These are phyloP conservation scores for Heptranchias perlo DNA, from an alignment of 2,113 vertebrate genomes.

Conservation along the genomic window DNA sequence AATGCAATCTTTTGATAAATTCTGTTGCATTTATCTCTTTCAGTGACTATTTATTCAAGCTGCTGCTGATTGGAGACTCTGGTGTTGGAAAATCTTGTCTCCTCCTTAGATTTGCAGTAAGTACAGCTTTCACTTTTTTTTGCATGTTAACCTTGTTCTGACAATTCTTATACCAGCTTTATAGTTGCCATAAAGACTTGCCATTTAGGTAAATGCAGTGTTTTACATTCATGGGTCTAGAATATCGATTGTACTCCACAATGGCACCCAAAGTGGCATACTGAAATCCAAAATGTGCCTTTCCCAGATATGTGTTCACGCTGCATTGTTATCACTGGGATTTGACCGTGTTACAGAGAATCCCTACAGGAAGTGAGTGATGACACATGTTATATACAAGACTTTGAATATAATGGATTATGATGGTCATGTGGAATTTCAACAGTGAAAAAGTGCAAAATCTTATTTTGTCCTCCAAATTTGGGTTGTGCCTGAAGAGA, in stretches of 20 bases:
- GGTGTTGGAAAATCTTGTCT: constrained; percentile 97
- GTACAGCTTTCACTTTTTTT: constrained; percentile 47
- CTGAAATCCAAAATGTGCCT: neutral
- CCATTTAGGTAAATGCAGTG: neutral
- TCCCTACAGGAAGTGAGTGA: neutral
- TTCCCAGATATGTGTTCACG: neutral
- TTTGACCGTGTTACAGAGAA: neutral
- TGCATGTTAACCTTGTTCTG: neutral
- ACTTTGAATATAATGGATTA: neutral
- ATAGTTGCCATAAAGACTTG: neutral
- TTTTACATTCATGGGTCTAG: neutral
- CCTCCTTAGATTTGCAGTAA: constrained; percentile 95
- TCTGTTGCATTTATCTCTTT: constrained; percentile 43
- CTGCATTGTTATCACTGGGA: neutral
- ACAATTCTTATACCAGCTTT: neutral
- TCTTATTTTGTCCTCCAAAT: neutral
- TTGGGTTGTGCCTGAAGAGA: neutral
- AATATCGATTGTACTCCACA: neutral
- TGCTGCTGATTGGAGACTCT: constrained; percentile 96
- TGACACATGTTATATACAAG: neutral
- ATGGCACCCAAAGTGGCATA: neutral
- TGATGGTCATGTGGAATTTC: neutral
- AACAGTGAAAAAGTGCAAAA: neutral
- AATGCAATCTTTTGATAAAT: neutral
- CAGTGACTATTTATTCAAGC: constrained; percentile 99